These are phyloP conservation scores for Leucopsar rothschildi DNA, from an alignment of 2,113 vertebrate genomes.

Conservation along the genomic window DNA sequence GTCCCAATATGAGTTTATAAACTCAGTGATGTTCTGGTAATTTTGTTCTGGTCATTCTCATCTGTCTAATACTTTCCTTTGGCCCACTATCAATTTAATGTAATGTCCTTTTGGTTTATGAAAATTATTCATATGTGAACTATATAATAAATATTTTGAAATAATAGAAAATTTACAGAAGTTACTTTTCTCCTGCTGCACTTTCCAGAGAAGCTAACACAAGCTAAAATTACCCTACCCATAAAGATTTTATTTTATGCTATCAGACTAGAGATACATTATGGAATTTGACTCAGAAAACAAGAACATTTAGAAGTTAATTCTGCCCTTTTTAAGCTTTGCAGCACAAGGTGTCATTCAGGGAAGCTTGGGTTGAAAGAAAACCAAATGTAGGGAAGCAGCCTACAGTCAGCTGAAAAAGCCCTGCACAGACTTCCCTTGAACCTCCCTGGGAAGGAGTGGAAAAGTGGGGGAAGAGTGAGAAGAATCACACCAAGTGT, in stretches of 20 bases:
- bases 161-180: neutral
- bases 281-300: neutral
- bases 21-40: neutral
- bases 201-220: neutral
- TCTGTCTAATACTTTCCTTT: neutral
- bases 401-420: neutral
- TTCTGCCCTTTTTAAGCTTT: neutral
- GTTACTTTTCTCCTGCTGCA: neutral
- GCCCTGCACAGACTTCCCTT: neutral
- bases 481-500: slow-evolving; percentile 15
- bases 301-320: neutral
- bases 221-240: neutral
- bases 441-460: neutral
- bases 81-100: neutral
- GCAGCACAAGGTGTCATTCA: neutral
- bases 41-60: neutral
- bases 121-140: neutral
- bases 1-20: neutral
- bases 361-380: neutral
- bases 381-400: neutral
- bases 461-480: neutral
- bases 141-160: neutral
- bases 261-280: neutral
- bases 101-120: neutral
- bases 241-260: neutral